These are phyloP conservation scores for Reticulitermes lucifugus DNA, from an alignment of 2,888 invertebrate species.

Conservation along the genomic window DNA sequence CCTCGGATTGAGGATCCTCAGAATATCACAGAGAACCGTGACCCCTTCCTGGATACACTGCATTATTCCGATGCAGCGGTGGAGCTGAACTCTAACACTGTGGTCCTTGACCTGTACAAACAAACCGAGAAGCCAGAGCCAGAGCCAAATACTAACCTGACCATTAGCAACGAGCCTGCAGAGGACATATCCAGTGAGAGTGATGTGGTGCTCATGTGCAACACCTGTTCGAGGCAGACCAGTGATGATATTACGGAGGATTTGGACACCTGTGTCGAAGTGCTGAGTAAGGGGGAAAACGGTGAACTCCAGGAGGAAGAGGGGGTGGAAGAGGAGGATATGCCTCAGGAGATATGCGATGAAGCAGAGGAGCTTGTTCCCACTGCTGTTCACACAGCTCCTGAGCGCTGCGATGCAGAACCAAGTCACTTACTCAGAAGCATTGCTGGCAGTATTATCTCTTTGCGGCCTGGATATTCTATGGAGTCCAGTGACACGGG, in stretches of 20 bases:
- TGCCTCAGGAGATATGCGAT: background rate
- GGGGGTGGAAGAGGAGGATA: background rate
- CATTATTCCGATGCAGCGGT: background rate
- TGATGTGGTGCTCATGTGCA: slow-evolving; percentile 26
- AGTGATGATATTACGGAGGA: slow-evolving; percentile 51
- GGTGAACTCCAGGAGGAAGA: slow-evolving; percentile 23
- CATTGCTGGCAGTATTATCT: slow-evolving; percentile 26
- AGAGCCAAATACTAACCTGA: background rate
- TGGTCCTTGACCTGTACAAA: background rate
- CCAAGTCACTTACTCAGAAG: background rate
- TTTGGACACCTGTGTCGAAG: slow-evolving; percentile 42
- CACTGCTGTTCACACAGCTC: background rate
- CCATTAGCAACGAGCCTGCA: slow-evolving; percentile 17
- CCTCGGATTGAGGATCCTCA: background rate
- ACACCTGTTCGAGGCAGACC: slow-evolving; percentile 44
- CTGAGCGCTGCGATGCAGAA: background rate
- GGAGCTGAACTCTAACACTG: background rate
- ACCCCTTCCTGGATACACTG: background rate
- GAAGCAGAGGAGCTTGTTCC: background rate
- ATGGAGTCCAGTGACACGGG: slow-evolving; percentile 77
- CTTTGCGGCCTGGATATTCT: slow-evolving; percentile 73
- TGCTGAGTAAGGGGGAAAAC: slow-evolving; percentile 22
- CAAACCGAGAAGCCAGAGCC: background rate
- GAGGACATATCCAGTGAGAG: background rate
- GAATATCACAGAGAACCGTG: background rate